Percentiles rank a stretch among this genome's conserved stretches.
Evolutionary conservation across 1,140 invertebrate genomes (phyloP).

Genomic region (Megalonaias nervosa): DNA sequence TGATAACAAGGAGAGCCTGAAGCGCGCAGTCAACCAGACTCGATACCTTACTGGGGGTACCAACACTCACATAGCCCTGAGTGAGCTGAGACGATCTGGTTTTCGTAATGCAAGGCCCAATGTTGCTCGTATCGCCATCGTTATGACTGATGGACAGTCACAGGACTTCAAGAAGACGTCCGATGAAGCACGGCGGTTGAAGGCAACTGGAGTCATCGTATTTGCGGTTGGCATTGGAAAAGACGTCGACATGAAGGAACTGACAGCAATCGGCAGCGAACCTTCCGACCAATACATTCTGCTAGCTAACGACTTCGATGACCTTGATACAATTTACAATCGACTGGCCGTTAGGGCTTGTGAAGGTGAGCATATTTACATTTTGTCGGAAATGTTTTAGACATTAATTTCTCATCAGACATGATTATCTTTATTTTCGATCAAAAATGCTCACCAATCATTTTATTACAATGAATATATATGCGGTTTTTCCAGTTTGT

Average conservation of each 20-base stretch:
- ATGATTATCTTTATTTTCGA: no score
- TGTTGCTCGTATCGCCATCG: slow-evolving; percentile 29
- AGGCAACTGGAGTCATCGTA: slow-evolving; percentile 10
- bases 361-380: neutral
- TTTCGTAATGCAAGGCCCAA: slow-evolving; percentile 17
- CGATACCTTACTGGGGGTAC: slow-evolving; percentile 19
- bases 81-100: slow-evolving; percentile 8
- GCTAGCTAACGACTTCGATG: slow-evolving; percentile 17
- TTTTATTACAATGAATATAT: no score
- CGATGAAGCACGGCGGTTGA: slow-evolving; percentile 10
- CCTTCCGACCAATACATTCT: slow-evolving; percentile 10
- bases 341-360: slow-evolving; percentile 7
- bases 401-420: no score
- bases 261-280: slow-evolving; percentile 23
- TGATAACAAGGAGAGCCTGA: neutral
- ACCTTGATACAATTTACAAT: slow-evolving; percentile 12
- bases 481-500: no score
- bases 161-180: slow-evolving; percentile 9
- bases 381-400: no score
- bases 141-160: slow-evolving; percentile 37
- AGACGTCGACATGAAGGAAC: slow-evolving; percentile 22
- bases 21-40: no score
- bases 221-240: slow-evolving; percentile 37
- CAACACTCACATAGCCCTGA: slow-evolving; percentile 27
- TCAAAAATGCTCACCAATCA: no score